Evolutionary conservation across 2,113 vertebrate species (phyloP).

Genomic region (Marmota monax): DNA sequence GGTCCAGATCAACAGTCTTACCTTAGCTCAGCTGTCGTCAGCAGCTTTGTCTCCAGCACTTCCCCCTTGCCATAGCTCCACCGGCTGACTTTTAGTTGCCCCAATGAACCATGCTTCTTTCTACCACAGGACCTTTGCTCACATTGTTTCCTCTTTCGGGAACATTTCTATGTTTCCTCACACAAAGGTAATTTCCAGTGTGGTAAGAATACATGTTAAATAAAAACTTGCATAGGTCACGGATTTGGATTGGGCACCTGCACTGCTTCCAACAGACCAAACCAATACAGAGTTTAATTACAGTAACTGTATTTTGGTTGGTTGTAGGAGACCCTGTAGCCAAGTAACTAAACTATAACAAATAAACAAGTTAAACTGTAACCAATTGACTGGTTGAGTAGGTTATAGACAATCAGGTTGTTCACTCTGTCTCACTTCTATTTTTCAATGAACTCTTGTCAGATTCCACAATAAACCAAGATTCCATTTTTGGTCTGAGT

Average conservation of each 20-base stretch:
- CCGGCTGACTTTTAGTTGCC: not conserved
- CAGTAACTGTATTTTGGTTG: not conserved
- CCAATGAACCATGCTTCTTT: not conserved
- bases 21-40: not conserved
- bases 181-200: conserved; percentile 32
- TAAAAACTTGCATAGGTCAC: not conserved
- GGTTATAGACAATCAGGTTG: not conserved
- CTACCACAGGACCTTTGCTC: not conserved
- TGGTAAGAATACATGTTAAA: not conserved
- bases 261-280: not conserved
- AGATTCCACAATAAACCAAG: not conserved
- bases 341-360: not conserved
- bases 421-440: not conserved
- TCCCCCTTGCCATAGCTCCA: not conserved
- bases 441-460: not conserved
- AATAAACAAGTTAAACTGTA: not conserved
- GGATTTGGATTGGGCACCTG: not conserved
- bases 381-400: not conserved
- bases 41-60: not conserved
- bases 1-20: not conserved
- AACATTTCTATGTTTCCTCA: not conserved
- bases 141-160: not conserved
- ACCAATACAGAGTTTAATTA: not conserved
- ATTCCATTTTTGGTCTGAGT: not conserved
- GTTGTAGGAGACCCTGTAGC: not conserved